Percentiles rank a stretch among this genome's conserved stretches.
Conservation (phyloP, 1,140 invertebrate genomes). For the Drosophila baimaii region DNA sequence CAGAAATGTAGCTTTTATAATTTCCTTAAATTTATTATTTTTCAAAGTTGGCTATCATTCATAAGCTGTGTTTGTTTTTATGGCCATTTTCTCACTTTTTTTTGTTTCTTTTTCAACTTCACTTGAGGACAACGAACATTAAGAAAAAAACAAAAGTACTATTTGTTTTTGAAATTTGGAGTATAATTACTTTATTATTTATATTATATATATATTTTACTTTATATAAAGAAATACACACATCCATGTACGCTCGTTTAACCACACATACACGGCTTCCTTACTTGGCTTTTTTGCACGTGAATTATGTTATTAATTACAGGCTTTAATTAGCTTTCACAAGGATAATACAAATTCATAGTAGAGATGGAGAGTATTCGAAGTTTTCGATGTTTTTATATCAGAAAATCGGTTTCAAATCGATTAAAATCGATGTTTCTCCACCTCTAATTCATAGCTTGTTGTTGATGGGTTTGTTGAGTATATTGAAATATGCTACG, state of each 20-base stretch:
- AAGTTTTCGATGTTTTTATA: too few relatives aligned
- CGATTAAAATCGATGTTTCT: too few relatives aligned
- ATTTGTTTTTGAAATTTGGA: constrained; percentile 26
- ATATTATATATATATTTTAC: constrained; percentile 37
- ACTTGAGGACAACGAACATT: not conserved
- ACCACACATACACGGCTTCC: constrained; percentile 4
- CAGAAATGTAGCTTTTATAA: not conserved
- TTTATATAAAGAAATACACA: constrained; percentile 41
- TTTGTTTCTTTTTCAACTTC: not conserved
- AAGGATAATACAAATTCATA: constrained; percentile 46
- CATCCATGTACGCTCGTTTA: constrained; percentile 9
- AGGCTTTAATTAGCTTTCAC: constrained; percentile 30
- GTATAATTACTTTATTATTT: constrained; percentile 50
- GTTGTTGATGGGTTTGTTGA: constrained; percentile 17
- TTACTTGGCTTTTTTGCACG: too few relatives aligned
- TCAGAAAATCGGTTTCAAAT: too few relatives aligned
- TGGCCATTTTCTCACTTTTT: not conserved
- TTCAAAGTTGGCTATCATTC: not conserved
- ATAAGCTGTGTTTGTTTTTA: too few relatives aligned
- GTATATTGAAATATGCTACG: constrained; percentile 39
- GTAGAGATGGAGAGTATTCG: too few relatives aligned
- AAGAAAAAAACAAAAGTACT: not conserved
- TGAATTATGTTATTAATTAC: constrained; percentile 24
- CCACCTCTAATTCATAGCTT: constrained; percentile 48
- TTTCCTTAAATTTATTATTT: not conserved